Evolutionary conservation across 2,113 vertebrate genomes (phyloP).

Genomic region (Notechis scutatus): DNA sequence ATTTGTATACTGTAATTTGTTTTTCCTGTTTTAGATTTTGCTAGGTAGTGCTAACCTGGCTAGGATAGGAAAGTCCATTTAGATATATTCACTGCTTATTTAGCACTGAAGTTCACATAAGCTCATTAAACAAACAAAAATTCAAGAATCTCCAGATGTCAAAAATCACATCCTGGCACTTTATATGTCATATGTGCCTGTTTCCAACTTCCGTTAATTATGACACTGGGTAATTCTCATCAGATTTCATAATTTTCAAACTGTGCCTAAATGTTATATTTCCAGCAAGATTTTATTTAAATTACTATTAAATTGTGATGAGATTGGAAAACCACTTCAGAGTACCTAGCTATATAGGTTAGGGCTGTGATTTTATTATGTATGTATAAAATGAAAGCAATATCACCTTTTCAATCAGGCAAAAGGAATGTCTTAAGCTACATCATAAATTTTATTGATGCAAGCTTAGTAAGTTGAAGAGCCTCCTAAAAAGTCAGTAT

Average conservation of each 20-base stretch:
- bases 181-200: background rate
- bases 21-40: slow-evolving; percentile 20
- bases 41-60: slow-evolving; percentile 46
- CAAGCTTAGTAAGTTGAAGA: background rate
- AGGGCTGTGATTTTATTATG: background rate
- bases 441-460: background rate
- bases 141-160: slow-evolving; percentile 53
- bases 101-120: slow-evolving; percentile 48
- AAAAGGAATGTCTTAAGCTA: background rate
- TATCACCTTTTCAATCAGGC: background rate
- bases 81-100: slow-evolving; percentile 57
- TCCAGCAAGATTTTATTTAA: background rate
- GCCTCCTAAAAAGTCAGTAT: background rate
- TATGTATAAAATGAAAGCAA: background rate
- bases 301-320: background rate
- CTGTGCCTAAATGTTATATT: background rate
- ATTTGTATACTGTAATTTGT: background rate
- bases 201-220: slow-evolving; percentile 36
- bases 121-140: slow-evolving; percentile 51
- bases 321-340: background rate
- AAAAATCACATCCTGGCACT: slow-evolving; percentile 50
- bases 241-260: slow-evolving; percentile 10
- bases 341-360: background rate
- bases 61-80: slow-evolving; percentile 54
- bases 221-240: slow-evolving; percentile 21